Conservation (phyloP, 1,140 invertebrate genomes). For the Maconellicoccus hirsutus region DNA sequence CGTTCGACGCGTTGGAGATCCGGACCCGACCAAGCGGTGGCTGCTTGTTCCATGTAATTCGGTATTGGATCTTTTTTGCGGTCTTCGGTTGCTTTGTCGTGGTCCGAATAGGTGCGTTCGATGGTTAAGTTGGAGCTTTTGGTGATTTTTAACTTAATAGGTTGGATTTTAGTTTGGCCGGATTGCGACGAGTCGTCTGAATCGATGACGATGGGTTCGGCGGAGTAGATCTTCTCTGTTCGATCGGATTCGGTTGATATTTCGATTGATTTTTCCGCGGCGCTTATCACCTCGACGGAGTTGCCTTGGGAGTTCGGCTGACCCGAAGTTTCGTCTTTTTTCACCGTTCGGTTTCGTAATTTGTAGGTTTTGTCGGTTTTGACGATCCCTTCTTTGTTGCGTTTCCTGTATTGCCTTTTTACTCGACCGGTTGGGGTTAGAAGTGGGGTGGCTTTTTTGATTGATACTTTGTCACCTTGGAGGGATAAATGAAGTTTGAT, state of each 20-base stretch:
- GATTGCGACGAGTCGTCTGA: too few relatives aligned
- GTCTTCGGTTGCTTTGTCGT: neutral
- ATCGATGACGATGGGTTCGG: too few relatives aligned
- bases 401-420: conserved; percentile 1
- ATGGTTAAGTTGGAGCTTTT: neutral
- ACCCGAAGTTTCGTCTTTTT: neutral
- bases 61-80: neutral
- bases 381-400: neutral
- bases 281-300: neutral
- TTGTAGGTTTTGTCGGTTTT: neutral
- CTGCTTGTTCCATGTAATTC: neutral
- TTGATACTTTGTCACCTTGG: neutral
- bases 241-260: too few relatives aligned
- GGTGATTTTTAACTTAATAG: neutral
- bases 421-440: neutral
- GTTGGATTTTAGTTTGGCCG: neutral
- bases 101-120: neutral
- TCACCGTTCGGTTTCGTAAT: neutral
- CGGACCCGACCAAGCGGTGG: neutral
- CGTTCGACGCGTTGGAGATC: neutral
- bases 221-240: too few relatives aligned
- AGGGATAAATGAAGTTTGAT: conserved; percentile 7
- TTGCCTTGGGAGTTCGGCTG: neutral
- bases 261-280: too few relatives aligned
- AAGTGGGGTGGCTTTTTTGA: neutral